Conservation (phyloP, 2,797 vertebrate species). For the Mionectes olivaceus region DNA sequence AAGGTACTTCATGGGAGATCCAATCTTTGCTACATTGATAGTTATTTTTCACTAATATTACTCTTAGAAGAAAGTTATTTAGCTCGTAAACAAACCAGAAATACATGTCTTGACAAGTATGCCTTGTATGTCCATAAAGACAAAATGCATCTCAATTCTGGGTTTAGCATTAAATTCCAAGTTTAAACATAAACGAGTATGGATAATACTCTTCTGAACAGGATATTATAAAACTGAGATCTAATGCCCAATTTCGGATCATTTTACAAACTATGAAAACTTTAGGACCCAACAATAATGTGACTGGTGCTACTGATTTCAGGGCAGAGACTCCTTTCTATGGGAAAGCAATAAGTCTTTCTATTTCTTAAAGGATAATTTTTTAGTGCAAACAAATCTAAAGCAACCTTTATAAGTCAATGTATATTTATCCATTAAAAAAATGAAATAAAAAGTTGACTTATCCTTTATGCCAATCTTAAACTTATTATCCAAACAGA, state of each 20-base stretch:
- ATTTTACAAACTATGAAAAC: not conserved
- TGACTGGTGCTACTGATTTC: not conserved
- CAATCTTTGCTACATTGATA: not conserved
- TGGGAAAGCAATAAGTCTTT: not conserved
- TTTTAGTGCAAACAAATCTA: not conserved
- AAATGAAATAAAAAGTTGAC: not conserved
- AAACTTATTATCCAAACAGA: not conserved
- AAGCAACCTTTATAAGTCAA: not conserved
- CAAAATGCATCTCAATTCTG: not conserved
- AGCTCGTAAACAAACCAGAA: not conserved
- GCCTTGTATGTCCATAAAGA: not conserved
- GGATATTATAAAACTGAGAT: not conserved
- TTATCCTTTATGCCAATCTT: not conserved
- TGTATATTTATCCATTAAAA: not conserved
- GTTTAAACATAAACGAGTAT: not conserved
- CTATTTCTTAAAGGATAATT: not conserved
- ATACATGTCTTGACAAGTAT: not conserved
- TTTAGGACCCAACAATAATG: not conserved
- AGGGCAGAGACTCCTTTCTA: not conserved
- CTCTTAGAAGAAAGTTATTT: not conserved
- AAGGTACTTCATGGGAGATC: not conserved
- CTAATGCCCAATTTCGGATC: accelerated
- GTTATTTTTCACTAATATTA: not conserved
- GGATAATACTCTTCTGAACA: not conserved
- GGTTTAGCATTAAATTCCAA: not conserved